Percentiles rank a stretch among this genome's conserved stretches.
Conservation (phyloP, 2,113 vertebrate species). For the Gopherus evgoodei region DNA sequence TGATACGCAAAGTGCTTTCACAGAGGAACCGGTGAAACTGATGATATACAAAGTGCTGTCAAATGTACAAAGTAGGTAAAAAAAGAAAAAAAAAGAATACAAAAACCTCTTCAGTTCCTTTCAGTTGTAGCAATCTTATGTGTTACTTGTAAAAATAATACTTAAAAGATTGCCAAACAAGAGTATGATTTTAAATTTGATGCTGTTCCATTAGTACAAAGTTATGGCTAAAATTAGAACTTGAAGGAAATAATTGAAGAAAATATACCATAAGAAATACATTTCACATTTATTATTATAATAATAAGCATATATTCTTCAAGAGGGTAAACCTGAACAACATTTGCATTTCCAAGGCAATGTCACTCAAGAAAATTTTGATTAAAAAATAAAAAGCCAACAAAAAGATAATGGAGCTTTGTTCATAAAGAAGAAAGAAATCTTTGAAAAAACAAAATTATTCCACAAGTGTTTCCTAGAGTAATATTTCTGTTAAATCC, state of each 20-base stretch:
- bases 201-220: background rate
- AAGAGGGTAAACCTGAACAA: background rate
- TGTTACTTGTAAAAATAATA: background rate
- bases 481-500: constrained; percentile 44
- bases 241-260: constrained; percentile 15
- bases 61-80: background rate
- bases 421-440: background rate
- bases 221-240: background rate
- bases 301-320: constrained; percentile 41
- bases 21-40: no score
- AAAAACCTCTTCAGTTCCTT: background rate
- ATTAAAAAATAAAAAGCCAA: background rate
- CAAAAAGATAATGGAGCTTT: no score
- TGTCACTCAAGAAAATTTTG: constrained; percentile 23
- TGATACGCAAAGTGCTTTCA: no score
- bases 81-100: background rate
- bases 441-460: background rate
- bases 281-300: constrained; percentile 47
- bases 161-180: background rate
- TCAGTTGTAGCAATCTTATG: background rate
- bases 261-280: constrained; percentile 41
- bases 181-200: background rate
- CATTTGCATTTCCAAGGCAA: constrained; percentile 61
- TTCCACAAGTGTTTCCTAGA: constrained; percentile 7
- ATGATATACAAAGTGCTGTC: no score